A percentile compares a stretch with the other conserved stretches of the same genome.
These are phyloP conservation scores for Diadumene lineata DNA, from an alignment of 92 coral and sea anemone species.

Conservation along the genomic window DNA sequence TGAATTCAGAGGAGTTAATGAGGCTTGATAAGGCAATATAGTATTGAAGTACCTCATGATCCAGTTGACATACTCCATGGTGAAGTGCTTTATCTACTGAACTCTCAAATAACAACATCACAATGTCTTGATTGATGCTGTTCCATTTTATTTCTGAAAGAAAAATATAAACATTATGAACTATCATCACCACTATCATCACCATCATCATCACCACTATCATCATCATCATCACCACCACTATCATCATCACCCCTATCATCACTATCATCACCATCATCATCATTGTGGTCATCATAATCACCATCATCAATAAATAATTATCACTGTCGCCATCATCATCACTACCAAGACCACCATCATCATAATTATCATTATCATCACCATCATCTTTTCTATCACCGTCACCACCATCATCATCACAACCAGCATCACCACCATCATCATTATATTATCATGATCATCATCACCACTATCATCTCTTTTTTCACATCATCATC, in stretches of 20 bases:
- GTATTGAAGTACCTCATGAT: constrained; percentile 74
- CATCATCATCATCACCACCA: background rate
- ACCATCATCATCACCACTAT: background rate
- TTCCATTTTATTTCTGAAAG: constrained; percentile 75
- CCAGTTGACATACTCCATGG: constrained; percentile 84
- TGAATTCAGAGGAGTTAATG: background rate
- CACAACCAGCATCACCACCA: background rate
- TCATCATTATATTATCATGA: background rate
- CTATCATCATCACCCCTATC: background rate
- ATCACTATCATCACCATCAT: background rate
- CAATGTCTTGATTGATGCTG: constrained; percentile 59
- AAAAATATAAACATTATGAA: background rate
- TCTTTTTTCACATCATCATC: background rate
- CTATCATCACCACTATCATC: background rate
- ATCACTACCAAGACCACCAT: background rate
- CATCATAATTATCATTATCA: background rate
- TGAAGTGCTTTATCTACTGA: constrained; percentile 60
- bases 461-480: background rate
- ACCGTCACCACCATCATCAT: background rate
- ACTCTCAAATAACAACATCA: constrained; percentile 70
- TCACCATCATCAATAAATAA: background rate
- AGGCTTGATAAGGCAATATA: too few species aligned
- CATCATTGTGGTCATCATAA: background rate
- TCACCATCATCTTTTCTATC: background rate
- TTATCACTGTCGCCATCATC: background rate